A percentile compares a stretch with the other conserved stretches of the same genome.
phyloP scores from a whole-genome alignment of 2,888 invertebrate genomes.

The Orthosia cruda region DNA sequence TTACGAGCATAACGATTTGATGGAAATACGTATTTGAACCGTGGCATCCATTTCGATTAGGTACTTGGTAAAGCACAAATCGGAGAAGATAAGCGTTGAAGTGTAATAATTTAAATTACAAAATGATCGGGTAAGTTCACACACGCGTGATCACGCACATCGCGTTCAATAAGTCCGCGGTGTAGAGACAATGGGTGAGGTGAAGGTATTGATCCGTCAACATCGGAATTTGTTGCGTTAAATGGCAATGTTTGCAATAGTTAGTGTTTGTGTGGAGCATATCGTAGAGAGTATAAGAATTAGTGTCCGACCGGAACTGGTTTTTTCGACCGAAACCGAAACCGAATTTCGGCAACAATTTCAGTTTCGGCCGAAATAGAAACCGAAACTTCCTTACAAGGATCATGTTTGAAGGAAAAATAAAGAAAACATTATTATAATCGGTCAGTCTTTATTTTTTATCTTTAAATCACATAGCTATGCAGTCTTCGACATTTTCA shows the following conservation, averaged over 20 bases:
- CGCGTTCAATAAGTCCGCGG: slow-evolving; percentile 26
- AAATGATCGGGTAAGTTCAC: slow-evolving; percentile 43
- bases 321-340: too few relatives aligned
- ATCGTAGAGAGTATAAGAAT: slow-evolving; percentile 71
- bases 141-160: slow-evolving; percentile 48
- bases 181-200: slow-evolving; percentile 38
- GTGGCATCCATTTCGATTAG: slow-evolving; percentile 59
- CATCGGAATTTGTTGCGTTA: slow-evolving; percentile 56
- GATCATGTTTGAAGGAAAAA: too few relatives aligned
- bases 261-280: slow-evolving; percentile 34
- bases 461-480: too few relatives aligned
- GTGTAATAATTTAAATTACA: slow-evolving; percentile 59
- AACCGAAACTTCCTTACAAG: too few relatives aligned
- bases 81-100: slow-evolving; percentile 45
- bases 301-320: too few relatives aligned
- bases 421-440: too few relatives aligned
- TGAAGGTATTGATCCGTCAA: slow-evolving; percentile 35
- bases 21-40: slow-evolving; percentile 57
- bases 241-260: slow-evolving; percentile 48
- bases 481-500: too few relatives aligned
- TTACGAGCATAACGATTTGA: slow-evolving; percentile 63
- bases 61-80: slow-evolving; percentile 58
- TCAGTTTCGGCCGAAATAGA: too few relatives aligned
- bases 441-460: too few relatives aligned
- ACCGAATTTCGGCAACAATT: too few relatives aligned